Evolutionary conservation across 2,888 invertebrate genomes (phyloP).

Genomic region (Nebria brevicollis): DNA sequence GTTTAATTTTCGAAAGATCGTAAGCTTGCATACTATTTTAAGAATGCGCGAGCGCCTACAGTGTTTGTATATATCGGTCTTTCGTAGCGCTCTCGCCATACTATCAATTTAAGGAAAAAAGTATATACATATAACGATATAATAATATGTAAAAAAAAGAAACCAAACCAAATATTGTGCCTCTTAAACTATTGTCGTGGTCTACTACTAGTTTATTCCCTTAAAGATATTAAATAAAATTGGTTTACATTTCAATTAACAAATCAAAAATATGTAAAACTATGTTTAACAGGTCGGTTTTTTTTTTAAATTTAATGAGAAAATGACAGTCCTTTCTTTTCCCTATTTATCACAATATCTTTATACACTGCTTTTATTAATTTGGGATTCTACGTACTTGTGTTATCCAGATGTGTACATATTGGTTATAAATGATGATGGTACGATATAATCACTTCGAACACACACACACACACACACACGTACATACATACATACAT

Average conservation of each 20-base stretch:
- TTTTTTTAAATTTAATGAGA: no score
- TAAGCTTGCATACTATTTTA: conserved; percentile 32
- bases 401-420: no score
- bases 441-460: not conserved
- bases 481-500: not conserved
- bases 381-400: no score
- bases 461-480: not conserved
- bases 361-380: no score
- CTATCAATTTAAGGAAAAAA: conserved; percentile 35
- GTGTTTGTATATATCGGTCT: conserved; percentile 39
- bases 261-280: conserved; percentile 42
- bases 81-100: conserved; percentile 45
- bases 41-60: conserved; percentile 29
- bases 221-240: conserved; percentile 25
- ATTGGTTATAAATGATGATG: no score
- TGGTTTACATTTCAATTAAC: conserved; percentile 38
- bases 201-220: conserved; percentile 45
- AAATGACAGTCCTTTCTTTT: no score
- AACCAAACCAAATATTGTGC: conserved; percentile 59
- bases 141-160: conserved; percentile 37
- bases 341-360: no score
- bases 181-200: conserved; percentile 55
- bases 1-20: conserved; percentile 36
- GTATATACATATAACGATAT: not conserved
- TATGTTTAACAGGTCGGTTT: not conserved